A percentile compares a stretch with the other conserved stretches of the same genome.
phyloP scores from a whole-genome alignment of 2,113 vertebrate species.

The Cathartes aura region DNA sequence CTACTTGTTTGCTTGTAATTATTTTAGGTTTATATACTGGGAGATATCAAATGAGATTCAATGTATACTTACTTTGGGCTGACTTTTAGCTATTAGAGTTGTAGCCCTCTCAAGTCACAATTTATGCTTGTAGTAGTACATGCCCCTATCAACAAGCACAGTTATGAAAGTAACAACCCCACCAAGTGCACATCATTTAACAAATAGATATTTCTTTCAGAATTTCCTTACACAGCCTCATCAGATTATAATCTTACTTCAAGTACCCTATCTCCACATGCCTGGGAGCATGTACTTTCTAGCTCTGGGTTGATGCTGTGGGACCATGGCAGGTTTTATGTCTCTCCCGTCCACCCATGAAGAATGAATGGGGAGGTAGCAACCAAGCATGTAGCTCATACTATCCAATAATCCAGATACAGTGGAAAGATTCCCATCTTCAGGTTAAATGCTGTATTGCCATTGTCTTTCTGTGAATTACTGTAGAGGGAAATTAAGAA shows the following conservation, averaged over 20 bases:
- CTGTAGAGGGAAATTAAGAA: neutral
- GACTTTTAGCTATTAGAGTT: neutral
- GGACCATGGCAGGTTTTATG: neutral
- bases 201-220: neutral
- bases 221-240: neutral
- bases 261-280: neutral
- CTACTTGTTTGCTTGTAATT: neutral
- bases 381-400: neutral
- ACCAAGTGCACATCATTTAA: neutral
- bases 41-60: neutral
- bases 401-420: neutral
- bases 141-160: rapidly evolving
- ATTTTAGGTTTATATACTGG: neutral
- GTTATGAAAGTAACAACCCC: neutral
- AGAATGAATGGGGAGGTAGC: neutral
- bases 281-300: neutral
- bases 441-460: neutral
- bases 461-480: neutral
- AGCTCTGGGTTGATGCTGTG: rapidly evolving
- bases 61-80: neutral
- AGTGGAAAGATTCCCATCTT: conserved; percentile 18
- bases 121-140: neutral
- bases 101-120: neutral
- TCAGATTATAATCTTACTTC: neutral
- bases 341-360: neutral